Evolutionary conservation across 1,140 invertebrate species (phyloP).

Genomic region (Ostrea denselamellosa): DNA sequence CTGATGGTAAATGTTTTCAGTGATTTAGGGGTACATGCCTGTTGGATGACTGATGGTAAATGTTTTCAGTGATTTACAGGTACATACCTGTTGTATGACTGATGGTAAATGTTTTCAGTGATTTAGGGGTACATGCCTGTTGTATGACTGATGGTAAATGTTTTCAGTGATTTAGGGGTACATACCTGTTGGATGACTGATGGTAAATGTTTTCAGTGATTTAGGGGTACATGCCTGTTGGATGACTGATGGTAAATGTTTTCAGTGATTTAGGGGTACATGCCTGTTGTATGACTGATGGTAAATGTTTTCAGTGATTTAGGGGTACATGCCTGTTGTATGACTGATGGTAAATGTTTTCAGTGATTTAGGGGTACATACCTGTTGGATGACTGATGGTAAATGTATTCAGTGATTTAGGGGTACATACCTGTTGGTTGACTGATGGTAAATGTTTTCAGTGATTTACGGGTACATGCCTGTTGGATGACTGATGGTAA

Average conservation of each 20-base stretch:
- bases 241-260: not conserved
- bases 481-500: not conserved
- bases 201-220: not conserved
- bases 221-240: not conserved
- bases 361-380: not conserved
- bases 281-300: not conserved
- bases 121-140: not conserved
- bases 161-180: not conserved
- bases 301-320: not conserved
- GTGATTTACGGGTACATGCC: not conserved
- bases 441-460: not conserved
- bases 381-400: not conserved
- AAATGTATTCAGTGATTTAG: not conserved
- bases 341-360: not conserved
- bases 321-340: not conserved
- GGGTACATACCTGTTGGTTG: not conserved
- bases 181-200: constrained; percentile 1
- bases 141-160: not conserved
- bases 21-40: not conserved
- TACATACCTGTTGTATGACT: not conserved
- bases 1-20: not conserved
- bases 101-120: not conserved
- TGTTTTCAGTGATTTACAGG: not conserved
- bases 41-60: not conserved
- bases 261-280: not conserved